Conservation (phyloP, 2,888 invertebrate species). For the Drosophila subsilvestris region DNA sequence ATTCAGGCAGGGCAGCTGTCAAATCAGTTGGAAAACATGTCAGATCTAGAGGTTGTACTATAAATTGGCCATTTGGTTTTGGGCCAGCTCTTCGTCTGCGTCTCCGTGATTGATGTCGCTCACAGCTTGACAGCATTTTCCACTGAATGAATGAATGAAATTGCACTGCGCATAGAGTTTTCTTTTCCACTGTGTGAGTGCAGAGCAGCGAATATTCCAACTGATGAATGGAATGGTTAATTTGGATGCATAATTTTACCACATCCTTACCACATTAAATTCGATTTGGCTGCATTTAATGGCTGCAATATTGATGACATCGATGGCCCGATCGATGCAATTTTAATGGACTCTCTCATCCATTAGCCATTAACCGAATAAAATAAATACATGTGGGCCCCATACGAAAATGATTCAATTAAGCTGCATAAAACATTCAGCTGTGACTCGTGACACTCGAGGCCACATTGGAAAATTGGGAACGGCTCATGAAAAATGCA, state of each 20-base stretch:
- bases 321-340: constrained; percentile 34
- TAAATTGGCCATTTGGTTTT: constrained; percentile 19
- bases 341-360: constrained; percentile 34
- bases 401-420: constrained; percentile 38
- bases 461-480: constrained; percentile 19
- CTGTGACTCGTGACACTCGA: constrained; percentile 15
- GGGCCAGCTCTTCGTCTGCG: not conserved
- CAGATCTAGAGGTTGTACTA: constrained; percentile 9
- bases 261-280: not conserved
- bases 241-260: constrained; percentile 5
- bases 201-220: not conserved
- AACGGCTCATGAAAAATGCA: constrained; percentile 24
- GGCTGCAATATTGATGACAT: constrained; percentile 37
- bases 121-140: not conserved
- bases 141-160: not conserved
- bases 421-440: constrained; percentile 33
- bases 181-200: not conserved
- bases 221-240: not conserved
- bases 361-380: constrained; percentile 22
- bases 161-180: not conserved
- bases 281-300: constrained; percentile 25
- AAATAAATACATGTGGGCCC: constrained; percentile 22
- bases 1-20: constrained; percentile 55
- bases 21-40: constrained; percentile 45
- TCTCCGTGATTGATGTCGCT: constrained; percentile 29